Conservation (phyloP, 2,888 invertebrate genomes). For the Scelioninae gen. 1 region DNA sequence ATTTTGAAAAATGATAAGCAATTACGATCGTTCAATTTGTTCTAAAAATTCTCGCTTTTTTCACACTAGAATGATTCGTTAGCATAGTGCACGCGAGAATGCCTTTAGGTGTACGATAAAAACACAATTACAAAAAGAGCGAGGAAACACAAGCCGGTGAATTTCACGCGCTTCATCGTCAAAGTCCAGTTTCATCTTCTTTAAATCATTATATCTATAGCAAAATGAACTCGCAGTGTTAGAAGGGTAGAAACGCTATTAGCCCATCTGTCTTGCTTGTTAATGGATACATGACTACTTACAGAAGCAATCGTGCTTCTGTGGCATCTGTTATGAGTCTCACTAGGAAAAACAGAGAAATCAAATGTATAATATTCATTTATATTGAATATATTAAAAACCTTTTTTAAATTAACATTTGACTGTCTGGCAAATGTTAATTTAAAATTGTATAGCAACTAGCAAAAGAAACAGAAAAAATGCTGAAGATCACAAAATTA, state of each 20-base stretch:
- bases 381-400: too few relatives aligned
- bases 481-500: too few relatives aligned
- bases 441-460: too few relatives aligned
- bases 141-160: slow-evolving; percentile 22
- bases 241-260: slow-evolving; percentile 74
- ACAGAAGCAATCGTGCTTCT: slow-evolving; percentile 23
- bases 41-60: background rate
- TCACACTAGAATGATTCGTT: background rate
- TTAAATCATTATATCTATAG: slow-evolving; percentile 29
- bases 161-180: slow-evolving; percentile 39
- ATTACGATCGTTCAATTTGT: slow-evolving; percentile 3
- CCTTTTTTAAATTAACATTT: too few relatives aligned
- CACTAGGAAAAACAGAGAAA: background rate
- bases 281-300: slow-evolving; percentile 78
- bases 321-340: background rate
- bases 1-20: background rate
- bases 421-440: too few relatives aligned
- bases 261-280: slow-evolving; percentile 78
- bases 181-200: slow-evolving; percentile 1
- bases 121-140: slow-evolving; percentile 24
- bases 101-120: slow-evolving; percentile 9
- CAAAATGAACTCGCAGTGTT: slow-evolving; percentile 35
- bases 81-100: slow-evolving; percentile 30
- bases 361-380: background rate
- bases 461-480: too few relatives aligned